These are phyloP conservation scores for Phanerotoma sp. DNA, from an alignment of 2,888 invertebrate species.

Conservation along the genomic window DNA sequence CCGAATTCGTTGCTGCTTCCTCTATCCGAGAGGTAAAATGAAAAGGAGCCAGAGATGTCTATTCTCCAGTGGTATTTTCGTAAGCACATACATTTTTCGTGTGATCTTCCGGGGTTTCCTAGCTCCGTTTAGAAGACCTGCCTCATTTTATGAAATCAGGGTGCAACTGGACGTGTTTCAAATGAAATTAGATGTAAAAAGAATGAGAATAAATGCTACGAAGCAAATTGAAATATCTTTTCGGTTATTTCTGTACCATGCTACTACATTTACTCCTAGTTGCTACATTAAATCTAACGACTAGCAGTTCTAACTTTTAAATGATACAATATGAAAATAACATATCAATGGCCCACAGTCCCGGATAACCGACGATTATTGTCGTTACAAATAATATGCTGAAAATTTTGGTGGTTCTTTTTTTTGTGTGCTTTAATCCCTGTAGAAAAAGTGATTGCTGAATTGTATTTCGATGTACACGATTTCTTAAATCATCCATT, in stretches of 20 bases:
- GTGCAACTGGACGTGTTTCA: slow-evolving; percentile 54
- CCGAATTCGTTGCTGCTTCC: slow-evolving; percentile 49
- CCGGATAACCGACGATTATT: no score
- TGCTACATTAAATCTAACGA: no score
- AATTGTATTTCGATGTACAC: no score
- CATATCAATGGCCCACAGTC: no score
- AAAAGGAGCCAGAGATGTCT: slow-evolving; percentile 4
- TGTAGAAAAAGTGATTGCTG: no score
- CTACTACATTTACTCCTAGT: no score
- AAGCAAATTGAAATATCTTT: slow-evolving; percentile 41
- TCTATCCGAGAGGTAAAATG: slow-evolving; percentile 6
- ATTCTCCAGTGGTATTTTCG: slow-evolving; percentile 22
- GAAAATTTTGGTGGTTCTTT: no score
- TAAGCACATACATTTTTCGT: slow-evolving; percentile 54
- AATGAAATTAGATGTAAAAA: slow-evolving; percentile 48
- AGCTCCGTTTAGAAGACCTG: slow-evolving; percentile 26
- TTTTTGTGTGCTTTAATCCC: no score
- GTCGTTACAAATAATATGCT: no score
- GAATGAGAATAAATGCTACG: slow-evolving; percentile 26
- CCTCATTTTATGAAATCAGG: slow-evolving; percentile 29
- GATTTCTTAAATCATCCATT: no score
- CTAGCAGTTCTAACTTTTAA: no score
- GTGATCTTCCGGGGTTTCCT: slow-evolving; percentile 56
- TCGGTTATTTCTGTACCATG: slow-evolving; percentile 26
- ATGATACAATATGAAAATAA: no score